A percentile compares a stretch with the other conserved stretches of the same genome.
Evolutionary conservation across 2,113 vertebrate species (phyloP).

Genomic region (Oryzias woworae): DNA sequence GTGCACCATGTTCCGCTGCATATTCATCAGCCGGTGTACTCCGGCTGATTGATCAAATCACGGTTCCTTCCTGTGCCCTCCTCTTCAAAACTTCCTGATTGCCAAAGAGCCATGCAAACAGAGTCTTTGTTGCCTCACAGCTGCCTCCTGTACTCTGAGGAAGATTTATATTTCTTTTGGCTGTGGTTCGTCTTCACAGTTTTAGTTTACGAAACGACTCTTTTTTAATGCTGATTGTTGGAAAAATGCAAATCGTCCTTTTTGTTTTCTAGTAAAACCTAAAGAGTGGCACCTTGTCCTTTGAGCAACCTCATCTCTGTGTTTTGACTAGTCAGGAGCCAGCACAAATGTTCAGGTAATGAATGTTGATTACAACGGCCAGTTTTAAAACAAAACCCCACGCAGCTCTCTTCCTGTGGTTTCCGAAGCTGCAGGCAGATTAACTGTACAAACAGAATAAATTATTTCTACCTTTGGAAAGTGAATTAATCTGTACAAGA

Average conservation of each 20-base stretch:
- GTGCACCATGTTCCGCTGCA: constrained; percentile 39
- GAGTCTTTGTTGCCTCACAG: constrained; percentile 57
- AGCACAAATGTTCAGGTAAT: neutral
- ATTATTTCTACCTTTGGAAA: neutral
- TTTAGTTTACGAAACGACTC: neutral
- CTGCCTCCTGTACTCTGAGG: constrained; percentile 29
- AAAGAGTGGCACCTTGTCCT: neutral
- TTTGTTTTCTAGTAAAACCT: neutral
- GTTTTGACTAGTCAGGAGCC: constrained; percentile 2
- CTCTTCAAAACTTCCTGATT: constrained; percentile 55
- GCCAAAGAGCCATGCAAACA: constrained; percentile 42
- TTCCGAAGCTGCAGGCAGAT: neutral
- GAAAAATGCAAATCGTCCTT: constrained; percentile 1
- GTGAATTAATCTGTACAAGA: neutral
- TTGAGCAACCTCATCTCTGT: too few species aligned
- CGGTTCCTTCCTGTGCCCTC: constrained; percentile 52
- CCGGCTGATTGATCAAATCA: constrained; percentile 58
- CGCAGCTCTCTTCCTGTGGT: neutral
- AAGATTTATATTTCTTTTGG: constrained; percentile 7
- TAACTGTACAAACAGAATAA: constrained; percentile 2
- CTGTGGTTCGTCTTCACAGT: neutral
- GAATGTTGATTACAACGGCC: neutral
- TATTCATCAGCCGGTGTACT: constrained; percentile 52
- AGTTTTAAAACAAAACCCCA: neutral
- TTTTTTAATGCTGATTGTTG: neutral